Conservation (phyloP, 1,140 invertebrate genomes). For the Mactra quadrangularis region DNA sequence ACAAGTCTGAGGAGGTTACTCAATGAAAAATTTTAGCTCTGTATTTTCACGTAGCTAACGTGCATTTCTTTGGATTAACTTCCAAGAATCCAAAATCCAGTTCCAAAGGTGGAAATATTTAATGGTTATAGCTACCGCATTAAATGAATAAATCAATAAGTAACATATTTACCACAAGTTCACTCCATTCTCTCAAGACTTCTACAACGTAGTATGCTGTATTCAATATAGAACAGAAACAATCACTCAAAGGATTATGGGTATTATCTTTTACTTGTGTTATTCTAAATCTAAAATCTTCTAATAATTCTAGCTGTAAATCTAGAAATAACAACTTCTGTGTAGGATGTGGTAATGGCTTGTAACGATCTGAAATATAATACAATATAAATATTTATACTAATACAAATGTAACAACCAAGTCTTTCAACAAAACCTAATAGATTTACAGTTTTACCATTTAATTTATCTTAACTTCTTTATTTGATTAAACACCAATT, state of each 20-base stretch:
- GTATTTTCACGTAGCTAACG: too few relatives aligned
- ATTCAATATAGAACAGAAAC: conserved; percentile 91
- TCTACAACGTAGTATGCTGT: conserved; percentile 91
- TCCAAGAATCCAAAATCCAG: too few relatives aligned
- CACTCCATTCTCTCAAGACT: conserved; percentile 93
- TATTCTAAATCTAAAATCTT: conserved; percentile 93
- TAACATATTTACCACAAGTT: conserved; percentile 89
- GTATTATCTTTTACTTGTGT: conserved; percentile 88
- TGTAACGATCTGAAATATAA: conserved; percentile 91
- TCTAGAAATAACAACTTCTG: conserved; percentile 94
- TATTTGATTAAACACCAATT: too few relatives aligned
- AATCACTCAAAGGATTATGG: conserved; percentile 86
- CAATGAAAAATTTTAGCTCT: too few relatives aligned
- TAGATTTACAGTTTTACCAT: too few relatives aligned
- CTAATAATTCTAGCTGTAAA: conserved; percentile 93
- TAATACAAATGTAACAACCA: background rate
- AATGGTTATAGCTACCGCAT: too few relatives aligned
- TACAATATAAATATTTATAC: background rate
- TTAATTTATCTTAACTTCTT: too few relatives aligned
- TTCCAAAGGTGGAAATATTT: too few relatives aligned
- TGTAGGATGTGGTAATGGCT: conserved; percentile 91
- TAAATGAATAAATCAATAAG: background rate
- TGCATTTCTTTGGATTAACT: too few relatives aligned
- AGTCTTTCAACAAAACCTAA: background rate
- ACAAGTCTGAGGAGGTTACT: too few relatives aligned